These are phyloP conservation scores for Bombus cullumanus DNA, from an alignment of 1,140 invertebrate genomes.

Conservation along the genomic window DNA sequence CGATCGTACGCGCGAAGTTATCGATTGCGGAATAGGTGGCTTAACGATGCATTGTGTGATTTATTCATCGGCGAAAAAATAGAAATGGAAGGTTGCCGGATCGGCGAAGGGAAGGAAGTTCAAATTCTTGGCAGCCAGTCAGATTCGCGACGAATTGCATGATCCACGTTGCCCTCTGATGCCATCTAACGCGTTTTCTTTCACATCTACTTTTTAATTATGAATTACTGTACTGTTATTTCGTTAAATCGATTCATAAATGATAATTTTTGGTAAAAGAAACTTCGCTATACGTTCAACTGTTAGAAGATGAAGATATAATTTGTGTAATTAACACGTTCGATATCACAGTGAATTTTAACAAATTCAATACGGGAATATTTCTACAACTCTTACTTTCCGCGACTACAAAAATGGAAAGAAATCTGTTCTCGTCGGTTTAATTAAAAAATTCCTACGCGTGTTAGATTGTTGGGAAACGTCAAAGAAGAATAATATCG, in stretches of 20 bases:
- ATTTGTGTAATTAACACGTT: too few species aligned
- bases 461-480: too few species aligned
- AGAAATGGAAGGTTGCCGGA: constrained; percentile 25
- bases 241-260: not conserved
- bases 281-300: too few species aligned
- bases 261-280: too few species aligned
- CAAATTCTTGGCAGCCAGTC: constrained; percentile 56
- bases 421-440: too few species aligned
- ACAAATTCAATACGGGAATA: too few species aligned
- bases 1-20: not conserved
- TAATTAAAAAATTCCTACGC: too few species aligned
- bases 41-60: constrained; percentile 33
- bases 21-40: not conserved
- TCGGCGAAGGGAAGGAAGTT: constrained; percentile 49
- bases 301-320: too few species aligned
- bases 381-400: too few species aligned
- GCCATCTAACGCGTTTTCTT: not conserved
- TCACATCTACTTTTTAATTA: not conserved
- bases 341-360: too few species aligned
- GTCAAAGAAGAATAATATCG: too few species aligned
- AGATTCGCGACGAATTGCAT: not conserved
- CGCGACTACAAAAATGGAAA: too few species aligned
- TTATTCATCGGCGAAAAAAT: constrained; percentile 49
- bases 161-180: not conserved
- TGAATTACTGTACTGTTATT: not conserved